Conservation (phyloP, 1,140 invertebrate genomes). For the Drosophila eugracilis region DNA sequence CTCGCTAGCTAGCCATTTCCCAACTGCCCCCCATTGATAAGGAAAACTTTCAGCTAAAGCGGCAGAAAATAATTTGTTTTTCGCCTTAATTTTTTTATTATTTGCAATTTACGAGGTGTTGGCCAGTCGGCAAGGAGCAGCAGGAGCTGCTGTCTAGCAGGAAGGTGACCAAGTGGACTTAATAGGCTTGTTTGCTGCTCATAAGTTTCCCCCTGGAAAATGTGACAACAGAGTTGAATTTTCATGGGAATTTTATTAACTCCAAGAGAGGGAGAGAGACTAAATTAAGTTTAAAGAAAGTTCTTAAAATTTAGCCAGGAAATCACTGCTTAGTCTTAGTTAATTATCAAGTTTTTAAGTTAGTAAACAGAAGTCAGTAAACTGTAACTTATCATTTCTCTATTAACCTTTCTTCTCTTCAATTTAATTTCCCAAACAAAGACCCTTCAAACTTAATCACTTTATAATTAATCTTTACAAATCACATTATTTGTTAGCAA, state of each 20-base stretch:
- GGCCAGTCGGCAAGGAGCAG: not conserved
- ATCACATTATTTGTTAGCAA: not conserved
- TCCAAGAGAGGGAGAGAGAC: too few relatives aligned
- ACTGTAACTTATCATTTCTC: too few relatives aligned
- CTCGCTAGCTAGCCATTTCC: too few relatives aligned
- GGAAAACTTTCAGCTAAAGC: constrained; percentile 34
- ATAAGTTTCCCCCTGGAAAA: constrained; percentile 15
- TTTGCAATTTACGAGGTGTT: constrained; percentile 40
- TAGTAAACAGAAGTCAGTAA: too few relatives aligned
- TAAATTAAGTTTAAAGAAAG: too few relatives aligned
- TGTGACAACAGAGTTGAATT: too few relatives aligned
- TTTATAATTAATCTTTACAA: not conserved
- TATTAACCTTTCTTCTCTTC: too few relatives aligned
- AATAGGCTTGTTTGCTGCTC: constrained; percentile 38
- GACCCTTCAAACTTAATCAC: not conserved
- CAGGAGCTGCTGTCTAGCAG: not conserved
- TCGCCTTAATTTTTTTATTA: constrained; percentile 1
- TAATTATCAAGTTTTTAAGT: too few relatives aligned
- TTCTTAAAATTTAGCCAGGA: not conserved
- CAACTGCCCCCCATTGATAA: constrained; percentile 1
- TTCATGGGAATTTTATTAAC: too few relatives aligned
- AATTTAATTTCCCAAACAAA: too few relatives aligned
- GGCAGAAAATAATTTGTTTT: constrained; percentile 49
- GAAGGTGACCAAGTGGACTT: constrained; percentile 28
- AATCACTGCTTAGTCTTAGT: too few relatives aligned